phyloP scores from a whole-genome alignment of 1,140 invertebrate species.

The Adelges cooleyi region DNA sequence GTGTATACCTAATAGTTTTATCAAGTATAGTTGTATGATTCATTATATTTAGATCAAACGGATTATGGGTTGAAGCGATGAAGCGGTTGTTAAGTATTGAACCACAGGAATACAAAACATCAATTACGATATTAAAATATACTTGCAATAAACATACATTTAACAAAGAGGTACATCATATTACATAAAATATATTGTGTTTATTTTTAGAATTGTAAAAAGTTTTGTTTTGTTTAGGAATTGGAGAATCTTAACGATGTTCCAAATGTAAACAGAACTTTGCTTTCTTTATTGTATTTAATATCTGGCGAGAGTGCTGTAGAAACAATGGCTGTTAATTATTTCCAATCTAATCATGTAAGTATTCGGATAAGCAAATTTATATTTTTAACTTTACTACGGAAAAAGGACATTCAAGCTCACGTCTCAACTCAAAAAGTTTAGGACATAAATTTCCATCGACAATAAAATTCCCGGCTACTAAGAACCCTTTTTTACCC shows the following conservation, averaged over 20 bases:
- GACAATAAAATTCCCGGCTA: no score
- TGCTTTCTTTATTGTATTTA: conserved; percentile 8
- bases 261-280: background rate
- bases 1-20: no score
- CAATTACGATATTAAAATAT: conserved; percentile 6
- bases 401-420: no score
- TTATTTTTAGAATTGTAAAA: no score
- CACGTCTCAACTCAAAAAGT: no score
- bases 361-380: no score
- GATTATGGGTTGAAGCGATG: background rate
- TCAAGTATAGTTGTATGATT: no score
- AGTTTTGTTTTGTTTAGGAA: background rate
- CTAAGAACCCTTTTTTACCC: no score
- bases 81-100: background rate
- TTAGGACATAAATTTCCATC: no score
- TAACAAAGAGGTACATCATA: background rate
- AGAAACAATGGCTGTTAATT: background rate
- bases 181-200: no score
- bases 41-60: background rate
- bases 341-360: conserved; percentile 4
- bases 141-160: conserved; percentile 16
- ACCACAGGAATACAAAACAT: background rate
- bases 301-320: conserved; percentile 21
- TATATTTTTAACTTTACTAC: no score
- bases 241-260: background rate